phyloP scores from a whole-genome alignment of 2,797 vertebrate species.

The Harpagifer antarcticus region DNA sequence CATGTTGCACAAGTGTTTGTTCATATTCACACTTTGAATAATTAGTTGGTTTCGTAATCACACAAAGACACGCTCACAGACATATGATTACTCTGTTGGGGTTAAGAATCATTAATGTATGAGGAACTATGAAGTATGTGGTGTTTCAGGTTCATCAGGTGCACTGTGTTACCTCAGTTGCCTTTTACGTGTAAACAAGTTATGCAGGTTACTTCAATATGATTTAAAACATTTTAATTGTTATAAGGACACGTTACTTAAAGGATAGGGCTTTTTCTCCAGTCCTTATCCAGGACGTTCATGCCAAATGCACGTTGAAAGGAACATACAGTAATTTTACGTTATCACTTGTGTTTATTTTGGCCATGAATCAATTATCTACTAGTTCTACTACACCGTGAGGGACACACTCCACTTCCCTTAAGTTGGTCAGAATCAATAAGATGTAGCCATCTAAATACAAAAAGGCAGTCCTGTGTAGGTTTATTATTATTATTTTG shows the following conservation, averaged over 20 bases:
- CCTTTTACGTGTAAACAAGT: not conserved
- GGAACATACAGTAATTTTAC: not conserved
- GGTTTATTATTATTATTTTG: not conserved
- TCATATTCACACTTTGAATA: not conserved
- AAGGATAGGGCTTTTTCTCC: not conserved
- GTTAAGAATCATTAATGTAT: not conserved
- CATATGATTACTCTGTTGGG: slow-evolving; percentile 2
- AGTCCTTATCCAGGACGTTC: not conserved
- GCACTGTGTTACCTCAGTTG: not conserved
- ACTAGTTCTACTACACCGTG: not conserved
- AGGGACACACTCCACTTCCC: not conserved
- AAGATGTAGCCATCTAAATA: not conserved
- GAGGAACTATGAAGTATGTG: not conserved
- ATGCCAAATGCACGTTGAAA: not conserved
- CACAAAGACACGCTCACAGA: not conserved
- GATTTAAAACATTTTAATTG: not conserved
- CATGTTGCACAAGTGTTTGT: not conserved
- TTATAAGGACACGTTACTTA: not conserved
- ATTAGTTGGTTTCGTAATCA: slow-evolving; percentile 26
- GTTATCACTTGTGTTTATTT: not conserved
- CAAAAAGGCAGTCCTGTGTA: not conserved
- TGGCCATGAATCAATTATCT: not conserved
- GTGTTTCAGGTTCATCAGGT: slow-evolving; percentile 29
- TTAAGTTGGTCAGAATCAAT: not conserved
- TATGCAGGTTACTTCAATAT: not conserved